A percentile compares a stretch with the other conserved stretches of the same genome.
These are phyloP conservation scores for Machimus rusticus DNA, from an alignment of 2,888 invertebrate genomes.

Conservation along the genomic window DNA sequence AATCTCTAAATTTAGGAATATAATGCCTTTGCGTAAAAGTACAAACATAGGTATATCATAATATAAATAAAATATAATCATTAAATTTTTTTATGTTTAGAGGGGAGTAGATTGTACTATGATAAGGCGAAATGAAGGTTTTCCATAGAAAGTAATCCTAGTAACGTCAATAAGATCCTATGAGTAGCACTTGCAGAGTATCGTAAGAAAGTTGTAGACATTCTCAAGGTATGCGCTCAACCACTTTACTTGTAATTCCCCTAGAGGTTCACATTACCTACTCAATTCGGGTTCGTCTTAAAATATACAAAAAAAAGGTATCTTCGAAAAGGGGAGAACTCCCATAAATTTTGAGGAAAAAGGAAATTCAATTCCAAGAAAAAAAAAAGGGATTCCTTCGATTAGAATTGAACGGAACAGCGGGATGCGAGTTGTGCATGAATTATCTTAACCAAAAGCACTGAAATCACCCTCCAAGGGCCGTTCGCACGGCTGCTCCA, in stretches of 20 bases:
- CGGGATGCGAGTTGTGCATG: neutral
- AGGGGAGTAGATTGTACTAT: too few relatives aligned
- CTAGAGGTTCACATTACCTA: neutral
- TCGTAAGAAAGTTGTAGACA: neutral
- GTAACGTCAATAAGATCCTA: too few relatives aligned
- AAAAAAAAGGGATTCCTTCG: neutral
- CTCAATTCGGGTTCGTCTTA: neutral
- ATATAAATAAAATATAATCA: too few relatives aligned
- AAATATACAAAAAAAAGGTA: neutral
- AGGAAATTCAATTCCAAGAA: conserved; percentile 9
- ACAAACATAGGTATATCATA: too few relatives aligned
- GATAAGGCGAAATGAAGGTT: too few relatives aligned
- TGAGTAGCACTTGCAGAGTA: neutral
- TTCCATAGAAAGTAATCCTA: too few relatives aligned
- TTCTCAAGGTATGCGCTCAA: neutral
- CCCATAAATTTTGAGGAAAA: neutral
- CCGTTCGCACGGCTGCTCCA: neutral
- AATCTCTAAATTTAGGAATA: too few relatives aligned
- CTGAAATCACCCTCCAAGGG: neutral
- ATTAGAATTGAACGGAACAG: conserved; percentile 9
- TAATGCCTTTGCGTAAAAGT: too few relatives aligned
- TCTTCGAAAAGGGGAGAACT: neutral
- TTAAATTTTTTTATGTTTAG: too few relatives aligned
- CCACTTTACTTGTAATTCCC: neutral
- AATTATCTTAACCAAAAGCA: conserved; percentile 17